Conservation (phyloP, 2,888 invertebrate species). For the Amblyjoppa fuscipennis region DNA sequence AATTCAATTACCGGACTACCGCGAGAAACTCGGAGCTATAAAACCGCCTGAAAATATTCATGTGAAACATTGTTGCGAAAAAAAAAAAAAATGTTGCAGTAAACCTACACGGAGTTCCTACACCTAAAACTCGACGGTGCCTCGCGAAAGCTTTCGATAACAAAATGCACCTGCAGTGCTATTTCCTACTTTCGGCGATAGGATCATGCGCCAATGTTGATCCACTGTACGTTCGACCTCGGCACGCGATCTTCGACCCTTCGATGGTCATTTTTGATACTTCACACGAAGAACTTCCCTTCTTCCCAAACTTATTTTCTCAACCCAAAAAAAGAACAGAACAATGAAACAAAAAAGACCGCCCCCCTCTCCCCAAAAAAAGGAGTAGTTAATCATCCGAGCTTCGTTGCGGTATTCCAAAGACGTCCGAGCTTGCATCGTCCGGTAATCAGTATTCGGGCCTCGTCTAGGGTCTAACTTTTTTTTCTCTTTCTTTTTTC, state of each 20-base stretch:
- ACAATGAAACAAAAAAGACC: neutral
- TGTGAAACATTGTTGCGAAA: neutral
- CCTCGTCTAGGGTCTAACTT: conserved; percentile 36
- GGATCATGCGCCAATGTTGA: conserved; percentile 15
- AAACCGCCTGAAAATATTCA: neutral
- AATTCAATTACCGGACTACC: neutral
- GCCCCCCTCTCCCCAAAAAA: neutral
- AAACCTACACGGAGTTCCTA: too few relatives aligned
- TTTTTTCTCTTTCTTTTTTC: conserved; percentile 32
- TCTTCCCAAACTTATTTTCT: neutral
- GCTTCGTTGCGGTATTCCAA: conserved; percentile 1
- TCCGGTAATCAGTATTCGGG: conserved; percentile 34
- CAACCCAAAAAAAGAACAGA: neutral
- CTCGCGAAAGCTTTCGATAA: neutral
- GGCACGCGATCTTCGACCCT: conserved; percentile 1
- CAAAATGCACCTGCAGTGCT: neutral
- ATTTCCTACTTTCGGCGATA: conserved; percentile 13
- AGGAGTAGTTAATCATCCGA: neutral
- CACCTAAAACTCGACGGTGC: neutral
- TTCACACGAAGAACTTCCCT: conserved; percentile 1
- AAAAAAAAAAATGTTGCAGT: neutral
- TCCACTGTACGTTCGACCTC: neutral
- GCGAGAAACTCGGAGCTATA: neutral
- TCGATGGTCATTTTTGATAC: neutral
- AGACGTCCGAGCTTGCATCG: conserved; percentile 20